A percentile compares a stretch with the other conserved stretches of the same genome.
These are phyloP conservation scores for Meta bourneti DNA, from an alignment of 2,888 invertebrate genomes.

Conservation along the genomic window DNA sequence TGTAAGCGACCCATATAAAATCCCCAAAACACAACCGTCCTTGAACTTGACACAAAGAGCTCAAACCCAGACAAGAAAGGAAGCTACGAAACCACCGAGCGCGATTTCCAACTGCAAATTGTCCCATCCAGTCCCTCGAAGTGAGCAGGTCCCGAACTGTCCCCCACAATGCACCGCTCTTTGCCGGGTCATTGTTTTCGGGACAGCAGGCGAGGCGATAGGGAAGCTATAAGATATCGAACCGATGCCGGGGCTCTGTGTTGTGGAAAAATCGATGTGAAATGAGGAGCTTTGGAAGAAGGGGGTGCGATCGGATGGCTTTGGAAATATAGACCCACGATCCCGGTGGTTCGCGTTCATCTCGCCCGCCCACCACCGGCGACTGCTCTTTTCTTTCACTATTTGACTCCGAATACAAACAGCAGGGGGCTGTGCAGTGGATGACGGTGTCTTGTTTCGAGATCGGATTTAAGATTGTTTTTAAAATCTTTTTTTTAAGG, in stretches of 20 bases:
- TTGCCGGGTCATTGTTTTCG: constrained; percentile 67
- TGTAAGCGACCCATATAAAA: too few relatives aligned
- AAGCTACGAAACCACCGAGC: background rate
- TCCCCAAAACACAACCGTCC: background rate
- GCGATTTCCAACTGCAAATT: background rate
- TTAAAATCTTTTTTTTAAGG: too few relatives aligned
- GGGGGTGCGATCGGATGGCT: constrained; percentile 29
- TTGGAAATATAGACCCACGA: constrained; percentile 13
- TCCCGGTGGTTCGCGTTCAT: constrained; percentile 1
- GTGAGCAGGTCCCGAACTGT: constrained; percentile 2
- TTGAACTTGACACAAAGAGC: background rate
- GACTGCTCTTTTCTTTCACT: background rate
- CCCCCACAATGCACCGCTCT: constrained; percentile 43
- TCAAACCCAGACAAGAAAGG: too few relatives aligned
- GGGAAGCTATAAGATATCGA: constrained; percentile 70
- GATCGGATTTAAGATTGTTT: background rate
- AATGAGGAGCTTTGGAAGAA: constrained; percentile 13
- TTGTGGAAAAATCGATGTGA: constrained; percentile 50
- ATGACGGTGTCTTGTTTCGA: background rate
- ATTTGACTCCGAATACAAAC: background rate
- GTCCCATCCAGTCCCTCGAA: background rate
- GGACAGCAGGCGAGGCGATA: constrained; percentile 13
- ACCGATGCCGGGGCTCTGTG: constrained; percentile 26
- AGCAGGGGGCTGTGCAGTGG: background rate
- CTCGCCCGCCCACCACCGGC: background rate